Conservation (phyloP, 2,797 vertebrate species). For the Salmo trutta region DNA sequence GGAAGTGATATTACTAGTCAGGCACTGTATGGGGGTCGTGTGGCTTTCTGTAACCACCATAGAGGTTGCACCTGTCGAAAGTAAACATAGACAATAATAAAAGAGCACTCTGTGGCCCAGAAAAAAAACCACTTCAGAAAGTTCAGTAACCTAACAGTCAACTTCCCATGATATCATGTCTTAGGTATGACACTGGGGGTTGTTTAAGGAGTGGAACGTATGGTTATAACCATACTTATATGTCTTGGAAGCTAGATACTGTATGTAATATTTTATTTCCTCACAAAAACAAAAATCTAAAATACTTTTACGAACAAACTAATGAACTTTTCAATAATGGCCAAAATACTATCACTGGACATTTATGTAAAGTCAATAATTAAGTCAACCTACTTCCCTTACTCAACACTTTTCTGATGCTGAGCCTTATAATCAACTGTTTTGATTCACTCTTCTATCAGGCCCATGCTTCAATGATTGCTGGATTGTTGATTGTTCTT, state of each 20-base stretch:
- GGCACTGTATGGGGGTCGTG: conserved; percentile 11
- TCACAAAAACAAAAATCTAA: too few species aligned
- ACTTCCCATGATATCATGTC: not conserved
- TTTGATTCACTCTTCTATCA: too few species aligned
- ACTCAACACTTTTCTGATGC: too few species aligned
- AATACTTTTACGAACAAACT: too few species aligned
- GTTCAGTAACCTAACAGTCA: not conserved
- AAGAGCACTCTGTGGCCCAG: not conserved
- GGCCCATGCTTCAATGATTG: not conserved
- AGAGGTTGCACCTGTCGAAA: not conserved
- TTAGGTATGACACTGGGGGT: not conserved
- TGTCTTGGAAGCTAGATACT: too few species aligned
- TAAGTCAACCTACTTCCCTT: too few species aligned
- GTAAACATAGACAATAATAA: not conserved
- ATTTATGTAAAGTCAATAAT: too few species aligned
- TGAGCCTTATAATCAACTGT: too few species aligned
- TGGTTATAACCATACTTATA: not conserved
- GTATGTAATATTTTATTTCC: too few species aligned
- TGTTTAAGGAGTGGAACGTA: not conserved
- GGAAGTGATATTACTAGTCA: not conserved
- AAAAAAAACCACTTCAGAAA: not conserved
- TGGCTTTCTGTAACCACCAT: conserved; percentile 32
- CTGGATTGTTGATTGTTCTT: not conserved
- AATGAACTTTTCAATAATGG: too few species aligned
- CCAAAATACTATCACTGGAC: too few species aligned